A percentile compares a stretch with the other conserved stretches of the same genome.
These are phyloP conservation scores for Tenebrosternarchus preto DNA, from an alignment of 2,113 vertebrate genomes.

Conservation along the genomic window DNA sequence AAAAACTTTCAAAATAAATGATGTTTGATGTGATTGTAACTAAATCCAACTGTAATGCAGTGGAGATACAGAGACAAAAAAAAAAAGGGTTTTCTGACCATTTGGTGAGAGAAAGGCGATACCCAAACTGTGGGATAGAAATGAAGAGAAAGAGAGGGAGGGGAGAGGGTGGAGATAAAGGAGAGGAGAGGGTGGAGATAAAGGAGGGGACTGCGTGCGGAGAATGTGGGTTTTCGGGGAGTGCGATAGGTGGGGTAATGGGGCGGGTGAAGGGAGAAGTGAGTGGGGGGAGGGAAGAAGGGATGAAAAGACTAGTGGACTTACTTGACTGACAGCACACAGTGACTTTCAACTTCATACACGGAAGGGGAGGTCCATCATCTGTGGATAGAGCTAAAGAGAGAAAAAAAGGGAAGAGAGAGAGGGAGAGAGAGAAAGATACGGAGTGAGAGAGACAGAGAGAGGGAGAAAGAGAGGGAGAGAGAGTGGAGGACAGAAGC, in stretches of 20 bases:
- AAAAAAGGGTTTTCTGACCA: too few species aligned
- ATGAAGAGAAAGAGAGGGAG: not conserved
- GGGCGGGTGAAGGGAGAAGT: slow-evolving; percentile 1
- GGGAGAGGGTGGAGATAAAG: too few species aligned
- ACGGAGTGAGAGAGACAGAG: slow-evolving; percentile 15
- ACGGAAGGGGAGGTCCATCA: slow-evolving; percentile 73
- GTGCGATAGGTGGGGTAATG: too few species aligned
- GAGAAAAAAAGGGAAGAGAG: slow-evolving; percentile 42
- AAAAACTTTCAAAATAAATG: too few species aligned
- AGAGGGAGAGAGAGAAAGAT: slow-evolving; percentile 13
- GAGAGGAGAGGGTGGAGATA: slow-evolving; percentile 21
- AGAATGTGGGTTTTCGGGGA: slow-evolving; percentile 57
- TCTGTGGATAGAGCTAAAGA: slow-evolving; percentile 71
- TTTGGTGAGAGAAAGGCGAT: too few species aligned
- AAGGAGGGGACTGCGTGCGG: slow-evolving; percentile 45
- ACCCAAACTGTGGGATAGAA: too few species aligned
- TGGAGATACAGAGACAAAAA: too few species aligned
- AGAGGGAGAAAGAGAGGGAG: slow-evolving; percentile 16
- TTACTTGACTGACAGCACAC: slow-evolving; percentile 75
- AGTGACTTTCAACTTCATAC: slow-evolving; percentile 76
- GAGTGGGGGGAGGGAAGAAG: not conserved
- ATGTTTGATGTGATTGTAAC: too few species aligned
- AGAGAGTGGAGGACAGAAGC: slow-evolving; percentile 23
- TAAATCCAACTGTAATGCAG: too few species aligned
- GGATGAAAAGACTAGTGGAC: slow-evolving; percentile 65